phyloP scores from a whole-genome alignment of 2,797 vertebrate genomes.

The Sebastes umbrosus region DNA sequence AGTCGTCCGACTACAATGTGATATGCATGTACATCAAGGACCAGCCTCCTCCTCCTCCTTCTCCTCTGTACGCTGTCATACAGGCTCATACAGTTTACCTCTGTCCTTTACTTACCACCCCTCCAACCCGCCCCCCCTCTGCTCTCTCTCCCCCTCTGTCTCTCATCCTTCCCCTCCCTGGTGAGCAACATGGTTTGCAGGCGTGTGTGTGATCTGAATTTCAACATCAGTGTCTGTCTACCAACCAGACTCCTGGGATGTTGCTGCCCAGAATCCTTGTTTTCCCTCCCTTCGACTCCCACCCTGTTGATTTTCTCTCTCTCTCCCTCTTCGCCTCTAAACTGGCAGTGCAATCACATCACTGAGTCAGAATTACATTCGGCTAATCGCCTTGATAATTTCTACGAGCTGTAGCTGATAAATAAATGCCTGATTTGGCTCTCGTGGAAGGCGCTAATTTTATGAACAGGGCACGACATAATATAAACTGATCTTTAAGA shows the following conservation, averaged over 20 bases:
- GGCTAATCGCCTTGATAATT: constrained; percentile 4
- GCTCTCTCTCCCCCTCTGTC: not conserved
- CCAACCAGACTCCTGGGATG: constrained; percentile 53
- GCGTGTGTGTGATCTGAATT: constrained; percentile 76
- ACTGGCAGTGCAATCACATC: constrained; percentile 1
- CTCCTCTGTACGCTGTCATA: not conserved
- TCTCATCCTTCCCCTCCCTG: constrained; percentile 33
- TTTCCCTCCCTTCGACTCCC: constrained; percentile 21
- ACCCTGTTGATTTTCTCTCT: not conserved
- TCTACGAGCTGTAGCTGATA: not conserved
- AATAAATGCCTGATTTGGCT: not conserved
- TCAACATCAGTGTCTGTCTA: constrained; percentile 68
- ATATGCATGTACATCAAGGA: not conserved
- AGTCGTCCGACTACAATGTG: not conserved
- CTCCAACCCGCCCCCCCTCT: not conserved
- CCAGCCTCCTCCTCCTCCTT: not conserved
- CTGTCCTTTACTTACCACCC: not conserved
- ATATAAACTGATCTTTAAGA: not conserved
- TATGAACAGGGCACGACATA: not conserved
- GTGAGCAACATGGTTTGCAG: constrained; percentile 54
- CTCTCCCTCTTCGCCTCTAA: not conserved
- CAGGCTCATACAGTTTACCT: constrained; percentile 2
- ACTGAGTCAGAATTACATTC: not conserved
- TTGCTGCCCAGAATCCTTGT: constrained; percentile 47
- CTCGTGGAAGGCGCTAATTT: not conserved